phyloP scores from a whole-genome alignment of 2,888 invertebrate genomes.

The Limenitis camilla region DNA sequence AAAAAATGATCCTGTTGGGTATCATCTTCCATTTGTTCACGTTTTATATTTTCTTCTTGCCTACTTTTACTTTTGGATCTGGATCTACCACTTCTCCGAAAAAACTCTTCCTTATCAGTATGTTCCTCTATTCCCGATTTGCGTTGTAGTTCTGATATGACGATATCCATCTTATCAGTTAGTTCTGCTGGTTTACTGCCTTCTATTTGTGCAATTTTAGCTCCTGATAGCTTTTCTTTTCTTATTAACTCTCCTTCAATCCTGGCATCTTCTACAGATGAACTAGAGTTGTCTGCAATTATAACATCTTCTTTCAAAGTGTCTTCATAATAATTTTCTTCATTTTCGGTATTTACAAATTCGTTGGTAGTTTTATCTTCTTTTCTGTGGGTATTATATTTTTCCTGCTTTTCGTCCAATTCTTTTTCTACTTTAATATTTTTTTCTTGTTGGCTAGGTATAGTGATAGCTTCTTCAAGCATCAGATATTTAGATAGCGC shows the following conservation, averaged over 20 bases:
- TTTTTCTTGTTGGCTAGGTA: not conserved
- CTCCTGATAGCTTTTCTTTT: conserved; percentile 37
- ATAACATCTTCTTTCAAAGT: not conserved
- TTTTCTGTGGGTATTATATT: not conserved
- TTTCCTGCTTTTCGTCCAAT: not conserved
- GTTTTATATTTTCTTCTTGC: conserved; percentile 37
- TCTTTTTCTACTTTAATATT: conserved; percentile 16
- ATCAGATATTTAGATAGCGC: conserved; percentile 56
- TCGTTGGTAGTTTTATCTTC: no score
- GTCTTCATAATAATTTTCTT: not conserved
- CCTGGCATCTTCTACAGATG: not conserved
- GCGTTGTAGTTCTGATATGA: conserved; percentile 57
- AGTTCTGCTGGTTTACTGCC: conserved; percentile 52
- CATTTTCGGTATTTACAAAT: no score
- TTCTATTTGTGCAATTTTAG: conserved; percentile 57
- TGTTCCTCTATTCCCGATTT: conserved; percentile 43
- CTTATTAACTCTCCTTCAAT: conserved; percentile 11
- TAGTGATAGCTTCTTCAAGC: conserved; percentile 34
- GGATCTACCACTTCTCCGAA: conserved; percentile 36
- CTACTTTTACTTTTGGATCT: conserved; percentile 48
- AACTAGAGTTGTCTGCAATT: not conserved
- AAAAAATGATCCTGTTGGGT: conserved; percentile 3
- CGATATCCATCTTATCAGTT: conserved; percentile 54
- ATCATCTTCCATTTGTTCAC: not conserved
- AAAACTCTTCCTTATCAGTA: conserved; percentile 21